Percentiles rank a stretch among this genome's conserved stretches.
These are phyloP conservation scores for Adelphocoris suturalis DNA, from an alignment of 2,888 invertebrate genomes.

Conservation along the genomic window DNA sequence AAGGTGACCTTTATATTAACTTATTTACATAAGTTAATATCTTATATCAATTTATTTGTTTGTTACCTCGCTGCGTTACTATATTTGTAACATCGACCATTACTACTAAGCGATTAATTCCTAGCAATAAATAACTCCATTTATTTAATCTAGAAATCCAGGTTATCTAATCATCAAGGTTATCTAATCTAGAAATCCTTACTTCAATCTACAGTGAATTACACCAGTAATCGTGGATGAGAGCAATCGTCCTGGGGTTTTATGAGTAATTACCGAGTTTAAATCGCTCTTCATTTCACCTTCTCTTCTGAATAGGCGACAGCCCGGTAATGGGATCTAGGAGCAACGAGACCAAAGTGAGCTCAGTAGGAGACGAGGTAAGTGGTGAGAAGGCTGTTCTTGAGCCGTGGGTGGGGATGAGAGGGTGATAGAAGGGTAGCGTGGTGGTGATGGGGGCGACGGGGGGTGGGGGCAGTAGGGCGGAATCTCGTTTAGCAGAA, in stretches of 20 bases:
- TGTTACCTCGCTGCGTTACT: too few relatives aligned
- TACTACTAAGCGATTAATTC: too few relatives aligned
- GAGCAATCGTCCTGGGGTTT: background rate
- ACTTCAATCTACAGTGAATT: background rate
- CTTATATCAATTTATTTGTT: too few relatives aligned
- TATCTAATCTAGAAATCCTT: too few relatives aligned
- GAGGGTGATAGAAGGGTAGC: background rate
- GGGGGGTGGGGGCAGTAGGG: background rate
- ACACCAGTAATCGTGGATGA: background rate
- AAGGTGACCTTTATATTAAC: too few relatives aligned
- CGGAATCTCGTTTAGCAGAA: slow-evolving; percentile 69
- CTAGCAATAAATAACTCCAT: too few relatives aligned
- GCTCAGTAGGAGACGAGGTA: background rate
- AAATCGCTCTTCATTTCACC: slow-evolving; percentile 21
- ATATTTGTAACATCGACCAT: too few relatives aligned
- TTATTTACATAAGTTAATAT: background rate
- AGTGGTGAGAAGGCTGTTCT: too few relatives aligned
- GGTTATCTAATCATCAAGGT: too few relatives aligned
- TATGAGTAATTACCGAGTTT: slow-evolving; percentile 4
- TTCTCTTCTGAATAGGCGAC: background rate
- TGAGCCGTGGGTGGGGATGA: background rate
- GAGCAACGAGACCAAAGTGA: slow-evolving; percentile 21
- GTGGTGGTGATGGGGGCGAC: too few relatives aligned
- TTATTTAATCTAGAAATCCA: too few relatives aligned
- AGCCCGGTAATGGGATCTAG: slow-evolving; percentile 37